Conservation (phyloP, 1,140 invertebrate genomes). For the Ceratitis capitata region DNA sequence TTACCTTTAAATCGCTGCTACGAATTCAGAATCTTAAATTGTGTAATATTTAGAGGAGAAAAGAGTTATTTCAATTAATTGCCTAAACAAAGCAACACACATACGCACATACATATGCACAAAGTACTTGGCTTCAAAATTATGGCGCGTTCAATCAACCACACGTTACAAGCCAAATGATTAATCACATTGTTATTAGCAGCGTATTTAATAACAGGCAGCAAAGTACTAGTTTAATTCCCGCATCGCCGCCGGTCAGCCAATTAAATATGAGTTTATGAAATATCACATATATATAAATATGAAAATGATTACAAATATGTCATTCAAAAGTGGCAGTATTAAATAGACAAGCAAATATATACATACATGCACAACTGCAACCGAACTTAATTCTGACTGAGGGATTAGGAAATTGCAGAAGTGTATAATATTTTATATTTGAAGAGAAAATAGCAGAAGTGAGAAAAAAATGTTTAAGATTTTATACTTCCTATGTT, state of each 20-base stretch:
- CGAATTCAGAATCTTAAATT: background rate
- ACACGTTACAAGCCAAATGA: background rate
- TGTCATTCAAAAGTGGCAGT: background rate
- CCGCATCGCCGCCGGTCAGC: background rate
- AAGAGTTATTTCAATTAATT: background rate
- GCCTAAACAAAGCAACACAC: background rate
- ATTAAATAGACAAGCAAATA: background rate
- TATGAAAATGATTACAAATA: background rate
- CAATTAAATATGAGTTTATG: conserved; percentile 20
- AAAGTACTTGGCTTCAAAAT: too few species aligned
- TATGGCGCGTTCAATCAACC: background rate
- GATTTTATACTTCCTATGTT: too few species aligned
- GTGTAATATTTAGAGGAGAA: background rate
- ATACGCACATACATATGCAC: background rate
- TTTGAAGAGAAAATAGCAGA: too few species aligned
- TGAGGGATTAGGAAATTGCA: background rate
- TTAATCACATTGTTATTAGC: background rate
- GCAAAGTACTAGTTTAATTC: background rate
- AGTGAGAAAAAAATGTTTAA: too few species aligned
- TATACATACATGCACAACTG: background rate
- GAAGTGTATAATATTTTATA: background rate
- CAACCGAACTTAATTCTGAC: too few species aligned
- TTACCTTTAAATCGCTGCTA: background rate
- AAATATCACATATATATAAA: background rate
- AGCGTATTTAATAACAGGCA: background rate